phyloP scores from a whole-genome alignment of 2,113 vertebrate species.

The Tachuris rubrigastra region DNA sequence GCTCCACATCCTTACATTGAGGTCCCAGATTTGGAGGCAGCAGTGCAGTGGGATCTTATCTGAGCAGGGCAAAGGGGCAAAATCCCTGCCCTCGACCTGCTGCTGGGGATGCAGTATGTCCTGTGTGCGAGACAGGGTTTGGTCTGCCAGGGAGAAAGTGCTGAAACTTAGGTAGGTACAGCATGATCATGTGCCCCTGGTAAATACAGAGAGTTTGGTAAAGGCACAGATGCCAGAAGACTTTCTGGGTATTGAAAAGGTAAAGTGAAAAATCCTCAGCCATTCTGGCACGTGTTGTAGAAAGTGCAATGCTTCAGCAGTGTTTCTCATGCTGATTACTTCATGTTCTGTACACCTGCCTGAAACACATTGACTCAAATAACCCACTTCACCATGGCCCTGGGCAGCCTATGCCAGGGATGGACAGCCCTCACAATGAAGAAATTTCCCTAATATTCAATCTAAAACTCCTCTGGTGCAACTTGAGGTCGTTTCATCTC shows the following conservation, averaged over 20 bases:
- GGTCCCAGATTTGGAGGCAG: background rate
- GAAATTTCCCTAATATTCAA: background rate
- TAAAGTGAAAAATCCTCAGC: background rate
- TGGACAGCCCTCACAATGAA: background rate
- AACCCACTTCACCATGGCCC: background rate
- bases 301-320: background rate
- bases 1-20: background rate
- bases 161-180: background rate
- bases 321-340: background rate
- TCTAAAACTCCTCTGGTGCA: background rate
- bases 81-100: background rate
- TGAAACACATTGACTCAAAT: background rate
- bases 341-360: background rate
- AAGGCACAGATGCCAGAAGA: background rate
- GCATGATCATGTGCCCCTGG: fast-evolving
- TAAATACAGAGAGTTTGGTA: too few species aligned
- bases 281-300: background rate
- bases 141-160: background rate
- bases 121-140: fast-evolving
- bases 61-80: background rate
- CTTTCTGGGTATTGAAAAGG: background rate
- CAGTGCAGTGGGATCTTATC: background rate
- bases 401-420: background rate
- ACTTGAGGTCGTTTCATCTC: fast-evolving
- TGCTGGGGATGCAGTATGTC: background rate